Base-by-base conservation (phyloP, 2,888 invertebrate species). In the Diplazon laetatorius region DNA sequence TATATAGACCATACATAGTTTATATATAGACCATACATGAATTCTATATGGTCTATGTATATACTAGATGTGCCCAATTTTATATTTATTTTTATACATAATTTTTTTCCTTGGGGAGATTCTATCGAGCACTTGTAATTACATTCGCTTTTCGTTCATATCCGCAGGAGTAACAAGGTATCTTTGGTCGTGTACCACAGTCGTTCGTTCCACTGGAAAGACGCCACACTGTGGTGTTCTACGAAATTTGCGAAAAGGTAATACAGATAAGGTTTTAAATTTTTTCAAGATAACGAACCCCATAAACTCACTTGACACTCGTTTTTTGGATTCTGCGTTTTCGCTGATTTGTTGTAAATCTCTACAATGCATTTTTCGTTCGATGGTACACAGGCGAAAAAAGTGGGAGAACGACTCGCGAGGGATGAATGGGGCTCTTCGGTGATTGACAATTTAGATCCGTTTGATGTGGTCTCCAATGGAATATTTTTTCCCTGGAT, bases 201-300 rank as follows among this genome's bases (percentile, higher is more conserved):
- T 74, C 37, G 35, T 25, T 35, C 12, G 48, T 50, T 2, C 50
- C 37, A 63, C 78, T 65, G 69, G 78, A 78, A 30, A 78, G 39
- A 46, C 65, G 78, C 78, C 78, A 78, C 1, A 78, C 78, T 18
- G 59, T 73, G 12, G 39, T 4, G 20, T 59, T 60, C 65, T 66
- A 39, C 14, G 35, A 65, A 65, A 39, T 20, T 44, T 12, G 9
- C 3, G 25, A 5, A 1, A 9, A 25, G 25, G n/a, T n/a, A 10
- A 22, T 2, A 35, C 25, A 30, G 8, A 42, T 0, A 14, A 22
- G 10, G 22, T 20, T 25, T 14, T 0, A 14, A 25, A 4, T 44
- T 8, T 44, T 16, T 8, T 6, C 2, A 6, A 37, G 12, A 30
- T 30, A 30, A 5, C 4, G 4, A 30, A 30, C 30, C 4, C 30